These are phyloP conservation scores for Pteruthius melanotis DNA, from an alignment of 2,113 vertebrate species.

Conservation along the genomic window DNA sequence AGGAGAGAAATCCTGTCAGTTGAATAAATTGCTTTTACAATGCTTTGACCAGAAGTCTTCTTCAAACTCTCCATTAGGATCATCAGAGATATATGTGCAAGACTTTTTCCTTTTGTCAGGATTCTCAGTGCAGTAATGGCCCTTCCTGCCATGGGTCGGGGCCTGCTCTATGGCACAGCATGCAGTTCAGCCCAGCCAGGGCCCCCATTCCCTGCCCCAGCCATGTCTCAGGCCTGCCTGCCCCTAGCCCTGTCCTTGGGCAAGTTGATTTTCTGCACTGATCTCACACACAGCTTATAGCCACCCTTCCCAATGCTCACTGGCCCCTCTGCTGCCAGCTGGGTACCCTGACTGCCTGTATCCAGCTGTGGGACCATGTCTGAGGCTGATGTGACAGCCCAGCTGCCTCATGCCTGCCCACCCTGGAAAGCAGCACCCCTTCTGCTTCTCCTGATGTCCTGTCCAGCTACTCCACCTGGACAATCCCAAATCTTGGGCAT, in stretches of 20 bases:
- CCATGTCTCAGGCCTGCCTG: rapidly evolving
- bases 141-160: not conserved
- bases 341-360: not conserved
- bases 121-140: not conserved
- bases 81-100: not conserved
- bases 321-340: rapidly evolving
- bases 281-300: not conserved
- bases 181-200: rapidly evolving
- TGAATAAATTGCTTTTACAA: not conserved
- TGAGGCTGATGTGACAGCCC: rapidly evolving
- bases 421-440: not conserved
- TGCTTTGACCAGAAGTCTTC: not conserved
- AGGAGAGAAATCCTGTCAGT: not conserved
- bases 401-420: not conserved
- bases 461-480: not conserved
- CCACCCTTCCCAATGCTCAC: rapidly evolving
- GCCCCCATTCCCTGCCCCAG: too few species aligned
- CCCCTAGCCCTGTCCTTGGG: too few species aligned
- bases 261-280: not conserved
- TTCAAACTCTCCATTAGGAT: not conserved
- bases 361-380: rapidly evolving
- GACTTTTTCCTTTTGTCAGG: rapidly evolving
- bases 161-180: not conserved
- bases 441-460: not conserved
- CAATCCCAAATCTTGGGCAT: not conserved